These are phyloP conservation scores for Cyprinodon tularosa DNA, from an alignment of 2,113 vertebrate species.

Conservation along the genomic window DNA sequence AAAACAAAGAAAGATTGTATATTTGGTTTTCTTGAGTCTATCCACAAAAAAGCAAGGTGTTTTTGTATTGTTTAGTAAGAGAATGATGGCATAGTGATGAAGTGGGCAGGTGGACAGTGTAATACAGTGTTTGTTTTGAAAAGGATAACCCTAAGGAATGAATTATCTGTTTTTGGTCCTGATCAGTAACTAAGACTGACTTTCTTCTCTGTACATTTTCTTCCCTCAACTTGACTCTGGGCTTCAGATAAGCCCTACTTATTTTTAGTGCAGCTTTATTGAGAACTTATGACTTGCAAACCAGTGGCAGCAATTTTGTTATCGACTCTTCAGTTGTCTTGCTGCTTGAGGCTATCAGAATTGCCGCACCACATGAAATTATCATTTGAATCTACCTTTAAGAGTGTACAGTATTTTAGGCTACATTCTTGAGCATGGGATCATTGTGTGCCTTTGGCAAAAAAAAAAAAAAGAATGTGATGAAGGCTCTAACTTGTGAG, in stretches of 20 bases:
- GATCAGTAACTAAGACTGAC: no score
- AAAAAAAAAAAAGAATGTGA: conserved; percentile 32
- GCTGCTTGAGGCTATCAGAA: not conserved
- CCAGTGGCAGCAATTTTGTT: not conserved
- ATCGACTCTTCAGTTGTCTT: conserved; percentile 1
- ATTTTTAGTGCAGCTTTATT: not conserved
- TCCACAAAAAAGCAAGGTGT: no score
- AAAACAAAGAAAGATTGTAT: no score
- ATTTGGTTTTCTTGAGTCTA: no score
- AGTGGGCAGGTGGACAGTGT: no score
- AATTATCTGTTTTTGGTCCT: no score
- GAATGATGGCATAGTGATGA: no score
- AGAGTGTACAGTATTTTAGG: conserved; percentile 37
- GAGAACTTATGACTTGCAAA: not conserved
- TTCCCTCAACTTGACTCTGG: no score
- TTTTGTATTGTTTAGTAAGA: no score
- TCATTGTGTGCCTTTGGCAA: conserved; percentile 56
- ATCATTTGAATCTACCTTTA: conserved; percentile 19
- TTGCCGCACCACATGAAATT: conserved; percentile 12
- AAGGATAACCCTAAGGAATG: no score
- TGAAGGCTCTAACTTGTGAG: conserved; percentile 51
- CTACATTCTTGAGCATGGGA: conserved; percentile 47
- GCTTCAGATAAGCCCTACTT: not conserved
- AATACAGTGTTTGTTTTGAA: no score
- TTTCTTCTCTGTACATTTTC: no score